Evolutionary conservation across 2,888 invertebrate genomes (phyloP).

Genomic region (Drosophila antonietae): DNA sequence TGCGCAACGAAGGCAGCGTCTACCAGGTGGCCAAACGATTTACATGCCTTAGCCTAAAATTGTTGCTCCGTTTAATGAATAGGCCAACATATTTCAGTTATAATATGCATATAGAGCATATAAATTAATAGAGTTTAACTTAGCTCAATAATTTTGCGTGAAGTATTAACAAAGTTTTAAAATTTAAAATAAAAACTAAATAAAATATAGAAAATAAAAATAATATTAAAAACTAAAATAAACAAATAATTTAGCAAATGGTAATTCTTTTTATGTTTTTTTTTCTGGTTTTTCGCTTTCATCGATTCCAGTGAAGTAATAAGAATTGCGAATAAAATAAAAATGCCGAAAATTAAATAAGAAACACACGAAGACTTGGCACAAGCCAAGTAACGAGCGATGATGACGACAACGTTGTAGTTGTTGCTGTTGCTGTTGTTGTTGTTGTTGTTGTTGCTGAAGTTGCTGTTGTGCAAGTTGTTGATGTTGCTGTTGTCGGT

Average conservation of each 20-base stretch:
- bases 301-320: conserved; percentile 1
- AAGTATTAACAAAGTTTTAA: background rate
- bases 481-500: conserved; percentile 28
- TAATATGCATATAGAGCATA: background rate
- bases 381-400: conserved; percentile 3
- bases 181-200: background rate
- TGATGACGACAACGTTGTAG: conserved; percentile 12
- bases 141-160: background rate
- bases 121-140: background rate
- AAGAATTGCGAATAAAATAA: conserved; percentile 13
- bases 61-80: conserved; percentile 26
- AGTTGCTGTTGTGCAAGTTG: conserved; percentile 12
- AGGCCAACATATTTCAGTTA: background rate
- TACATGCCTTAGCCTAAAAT: conserved; percentile 14
- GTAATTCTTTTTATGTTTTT: background rate
- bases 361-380: conserved; percentile 14
- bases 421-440: background rate
- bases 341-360: conserved; percentile 25
- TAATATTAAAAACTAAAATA: background rate
- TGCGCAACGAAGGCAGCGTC: conserved; percentile 24
- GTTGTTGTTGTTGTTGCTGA: conserved; percentile 15
- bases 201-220: background rate
- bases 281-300: background rate
- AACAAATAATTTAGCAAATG: background rate
- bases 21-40: conserved; percentile 26